These are phyloP conservation scores for Lypha dubia DNA, from an alignment of 2,888 invertebrate species.

Conservation along the genomic window DNA sequence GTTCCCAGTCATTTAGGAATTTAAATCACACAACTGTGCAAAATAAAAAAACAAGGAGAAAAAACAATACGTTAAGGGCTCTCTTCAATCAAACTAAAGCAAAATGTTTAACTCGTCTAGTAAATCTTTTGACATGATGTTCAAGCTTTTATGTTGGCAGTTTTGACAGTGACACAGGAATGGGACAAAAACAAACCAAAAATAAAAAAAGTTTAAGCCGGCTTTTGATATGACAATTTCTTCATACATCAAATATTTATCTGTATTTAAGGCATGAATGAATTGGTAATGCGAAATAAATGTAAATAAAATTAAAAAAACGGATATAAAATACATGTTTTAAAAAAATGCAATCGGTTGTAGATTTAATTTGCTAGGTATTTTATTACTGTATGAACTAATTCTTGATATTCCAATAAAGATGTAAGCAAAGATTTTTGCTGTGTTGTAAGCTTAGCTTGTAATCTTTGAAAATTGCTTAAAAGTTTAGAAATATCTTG, in stretches of 20 bases:
- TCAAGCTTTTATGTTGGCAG: constrained; percentile 35
- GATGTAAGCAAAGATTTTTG: too few relatives aligned
- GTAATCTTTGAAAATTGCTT: too few relatives aligned
- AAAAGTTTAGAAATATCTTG: too few relatives aligned
- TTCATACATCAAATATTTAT: constrained; percentile 26
- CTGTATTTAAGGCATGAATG: background rate
- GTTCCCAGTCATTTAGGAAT: constrained; percentile 48
- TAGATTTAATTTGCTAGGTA: too few relatives aligned
- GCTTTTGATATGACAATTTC: constrained; percentile 27
- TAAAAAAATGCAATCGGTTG: too few relatives aligned
- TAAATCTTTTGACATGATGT: constrained; percentile 34
- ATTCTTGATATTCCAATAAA: too few relatives aligned
- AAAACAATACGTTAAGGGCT: background rate
- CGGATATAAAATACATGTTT: background rate
- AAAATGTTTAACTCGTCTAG: constrained; percentile 22
- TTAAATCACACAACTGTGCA: constrained; percentile 19
- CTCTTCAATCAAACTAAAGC: constrained; percentile 14
- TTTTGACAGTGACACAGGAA: constrained; percentile 36
- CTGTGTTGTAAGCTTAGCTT: too few relatives aligned
- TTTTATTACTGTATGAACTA: too few relatives aligned
- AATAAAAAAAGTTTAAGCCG: background rate
- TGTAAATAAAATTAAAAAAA: background rate
- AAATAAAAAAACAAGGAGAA: background rate
- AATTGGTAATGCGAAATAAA: constrained; percentile 10
- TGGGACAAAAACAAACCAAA: too few relatives aligned